Conservation (phyloP, 2,888 invertebrate species). For the Drosophila vallismaia region DNA sequence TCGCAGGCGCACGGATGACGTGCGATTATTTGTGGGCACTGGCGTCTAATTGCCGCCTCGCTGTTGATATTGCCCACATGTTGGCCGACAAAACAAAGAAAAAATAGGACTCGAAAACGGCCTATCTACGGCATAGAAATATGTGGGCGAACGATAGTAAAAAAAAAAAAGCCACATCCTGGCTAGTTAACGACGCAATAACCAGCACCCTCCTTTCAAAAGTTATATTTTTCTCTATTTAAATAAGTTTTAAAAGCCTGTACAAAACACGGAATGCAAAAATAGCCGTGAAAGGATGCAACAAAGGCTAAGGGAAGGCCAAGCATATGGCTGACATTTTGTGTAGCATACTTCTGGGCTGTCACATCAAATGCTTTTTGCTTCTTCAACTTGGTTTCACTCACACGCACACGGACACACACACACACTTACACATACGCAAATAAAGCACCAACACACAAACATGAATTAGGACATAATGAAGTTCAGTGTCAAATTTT, state of each 20-base stretch:
- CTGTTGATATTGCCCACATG: constrained; percentile 46
- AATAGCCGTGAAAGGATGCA: constrained; percentile 8
- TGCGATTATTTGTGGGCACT: constrained; percentile 31
- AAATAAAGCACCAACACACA: constrained; percentile 7
- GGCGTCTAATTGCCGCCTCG: constrained; percentile 50
- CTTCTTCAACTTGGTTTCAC: constrained; percentile 18
- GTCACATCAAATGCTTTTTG: constrained; percentile 40
- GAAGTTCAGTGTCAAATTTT: constrained; percentile 73
- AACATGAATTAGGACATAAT: constrained; percentile 32
- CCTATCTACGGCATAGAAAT: constrained; percentile 48
- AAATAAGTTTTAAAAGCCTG: constrained; percentile 14
- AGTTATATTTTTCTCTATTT: constrained; percentile 3
- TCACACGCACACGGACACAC: constrained; percentile 29
- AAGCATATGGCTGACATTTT: constrained; percentile 62
- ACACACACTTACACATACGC: constrained; percentile 21
- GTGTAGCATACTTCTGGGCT: constrained; percentile 49
- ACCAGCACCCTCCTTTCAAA: constrained; percentile 11
- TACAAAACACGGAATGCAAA: constrained; percentile 19
- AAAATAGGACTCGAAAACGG: constrained; percentile 29
- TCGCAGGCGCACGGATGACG: constrained; percentile 48
- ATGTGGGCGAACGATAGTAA: constrained; percentile 6
- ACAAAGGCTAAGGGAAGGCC: constrained; percentile 10
- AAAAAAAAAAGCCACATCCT: neutral
- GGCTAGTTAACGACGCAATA: constrained; percentile 64
- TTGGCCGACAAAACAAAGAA: constrained; percentile 16